Base-by-base conservation (phyloP, 2,888 invertebrate genomes). In the Linnaemya tessellans region DNA sequence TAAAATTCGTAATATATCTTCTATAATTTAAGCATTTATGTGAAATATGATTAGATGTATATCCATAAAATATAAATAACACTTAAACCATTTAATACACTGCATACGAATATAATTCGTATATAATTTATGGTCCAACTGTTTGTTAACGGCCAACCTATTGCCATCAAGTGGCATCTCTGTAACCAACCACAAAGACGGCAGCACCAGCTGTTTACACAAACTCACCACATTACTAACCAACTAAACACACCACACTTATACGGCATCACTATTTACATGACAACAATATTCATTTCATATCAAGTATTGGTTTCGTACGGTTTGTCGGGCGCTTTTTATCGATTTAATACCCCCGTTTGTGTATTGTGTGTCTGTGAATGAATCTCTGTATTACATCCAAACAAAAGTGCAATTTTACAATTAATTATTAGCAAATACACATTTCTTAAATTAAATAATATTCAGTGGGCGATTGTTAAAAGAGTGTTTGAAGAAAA, bases 321-420 rank as follows among this genome's bases (percentile, higher is more conserved):
- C 65, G 84, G 84, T 80, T 15, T 20, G 79, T 80, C 58, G 79
- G 46, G 9, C n/a, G 84, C 38, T 83, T 8, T 30, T 46, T 73
- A 80, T 84, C 80, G 77, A 84, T 84, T 84, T 77, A 80, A 79
- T 77, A n/a, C n/a, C 80, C 65, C 75, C 43, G 71, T 77, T 80
- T 84, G 71, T 84, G 77, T 82, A 79, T 82, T 65, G 58, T 82
- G 70, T 84, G 67, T 73, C 38, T 41, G 13, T 41, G 13, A 41
- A 71, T 30, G 22, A 71, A 71, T 58, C 46, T 38, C 25, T 49
- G 46, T 41, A 30, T 46, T 46, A 79, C 41, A 71, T 13, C 20
- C 70, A 46, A 71, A 71, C 58, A 77, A 77, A 70, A 54, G 62
- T 70, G 82, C 71, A 83, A 78, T 73, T 70, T 83, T 71, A 58